Base-by-base conservation (phyloP, 2,888 invertebrate species). In the Tetanocera ferruginea region DNA sequence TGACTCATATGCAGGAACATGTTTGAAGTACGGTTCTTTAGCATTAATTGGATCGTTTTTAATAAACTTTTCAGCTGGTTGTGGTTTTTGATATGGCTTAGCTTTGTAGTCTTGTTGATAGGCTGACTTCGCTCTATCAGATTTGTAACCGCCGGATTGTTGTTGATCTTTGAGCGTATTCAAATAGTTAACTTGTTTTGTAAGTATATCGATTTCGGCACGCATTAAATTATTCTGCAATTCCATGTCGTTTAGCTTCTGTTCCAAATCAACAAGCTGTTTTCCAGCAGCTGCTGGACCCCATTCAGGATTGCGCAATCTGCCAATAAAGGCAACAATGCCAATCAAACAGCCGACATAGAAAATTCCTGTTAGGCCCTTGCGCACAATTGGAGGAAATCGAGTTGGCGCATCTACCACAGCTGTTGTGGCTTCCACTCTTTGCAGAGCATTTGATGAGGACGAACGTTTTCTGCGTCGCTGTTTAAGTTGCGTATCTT, bases 171-270 rank as follows among this genome's bases (percentile, higher is more conserved):
- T 83, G 4, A 83, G 19, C 5, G 79, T 80, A 14, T 78, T 85
- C 17, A 88, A 85, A 79, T 89, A 86, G 23, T 85, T 84, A 0
- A 89, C 81, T 76, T 89, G 87, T 71, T 87, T 88, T n/a, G 85
- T 82, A 31, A 89, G 82, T 52, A 89, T 84, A 76, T 89, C 88
- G 67, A 89, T 88, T 80, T 89, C 89, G 11, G 88, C 88, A 2
- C 89, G 85, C 85, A 89, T 86, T 11, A 89, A 81, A 81, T 88
- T 88, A 78, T 89, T 89, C 71, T 88, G 86, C 51, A 89, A 73
- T 75, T 89, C 88, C 76, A 89, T 80, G 9, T 87, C 86, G 4
- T 75, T 81, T 25, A 89, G 67, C 66, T 86, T 86, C 64, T 86
- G 83, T 34, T 85, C 83, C 76, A 87, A 67, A 2, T 82, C 82